Percentiles rank a stretch among this genome's conserved stretches.
phyloP scores from a whole-genome alignment of 2,888 invertebrate species.

The Acronicta psi region DNA sequence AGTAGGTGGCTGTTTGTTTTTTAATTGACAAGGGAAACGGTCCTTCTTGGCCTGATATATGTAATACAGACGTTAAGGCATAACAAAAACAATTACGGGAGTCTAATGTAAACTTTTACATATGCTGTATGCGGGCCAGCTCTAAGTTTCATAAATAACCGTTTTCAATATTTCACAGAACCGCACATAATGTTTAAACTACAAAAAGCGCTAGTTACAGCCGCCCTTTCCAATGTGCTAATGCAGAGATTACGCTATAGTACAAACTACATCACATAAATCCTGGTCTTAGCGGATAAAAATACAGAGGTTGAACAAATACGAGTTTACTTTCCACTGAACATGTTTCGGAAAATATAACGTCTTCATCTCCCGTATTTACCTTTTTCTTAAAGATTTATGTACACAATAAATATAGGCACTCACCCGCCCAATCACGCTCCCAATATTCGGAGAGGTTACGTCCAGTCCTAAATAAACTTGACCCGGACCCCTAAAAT shows the following conservation, averaged over 20 bases:
- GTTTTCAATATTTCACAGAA: neutral
- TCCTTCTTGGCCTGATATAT: no score
- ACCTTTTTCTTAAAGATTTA: constrained; percentile 80
- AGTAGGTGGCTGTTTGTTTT: no score
- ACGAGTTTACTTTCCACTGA: constrained; percentile 55
- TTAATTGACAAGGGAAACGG: no score
- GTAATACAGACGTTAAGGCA: neutral
- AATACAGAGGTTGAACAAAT: constrained; percentile 48
- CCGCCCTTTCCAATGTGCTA: constrained; percentile 20
- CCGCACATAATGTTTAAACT: neutral
- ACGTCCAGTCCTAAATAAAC: constrained; percentile 82
- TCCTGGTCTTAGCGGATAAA: constrained; percentile 43
- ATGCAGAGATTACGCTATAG: constrained; percentile 39
- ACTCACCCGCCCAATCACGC: constrained; percentile 79
- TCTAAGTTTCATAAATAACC: neutral
- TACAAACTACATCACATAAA: constrained; percentile 39
- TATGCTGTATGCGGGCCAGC: neutral
- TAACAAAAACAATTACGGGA: neutral
- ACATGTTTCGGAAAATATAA: constrained; percentile 62
- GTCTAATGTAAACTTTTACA: neutral
- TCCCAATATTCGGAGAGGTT: constrained; percentile 70
- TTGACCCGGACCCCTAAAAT: constrained; percentile 69
- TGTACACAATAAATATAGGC: constrained; percentile 79
- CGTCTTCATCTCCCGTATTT: constrained; percentile 65
- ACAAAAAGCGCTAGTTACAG: constrained; percentile 7